Evolutionary conservation across 1,140 invertebrate genomes (phyloP), one percentile per base, ranked within the genome.

Genomic region (Apis florea): DNA sequence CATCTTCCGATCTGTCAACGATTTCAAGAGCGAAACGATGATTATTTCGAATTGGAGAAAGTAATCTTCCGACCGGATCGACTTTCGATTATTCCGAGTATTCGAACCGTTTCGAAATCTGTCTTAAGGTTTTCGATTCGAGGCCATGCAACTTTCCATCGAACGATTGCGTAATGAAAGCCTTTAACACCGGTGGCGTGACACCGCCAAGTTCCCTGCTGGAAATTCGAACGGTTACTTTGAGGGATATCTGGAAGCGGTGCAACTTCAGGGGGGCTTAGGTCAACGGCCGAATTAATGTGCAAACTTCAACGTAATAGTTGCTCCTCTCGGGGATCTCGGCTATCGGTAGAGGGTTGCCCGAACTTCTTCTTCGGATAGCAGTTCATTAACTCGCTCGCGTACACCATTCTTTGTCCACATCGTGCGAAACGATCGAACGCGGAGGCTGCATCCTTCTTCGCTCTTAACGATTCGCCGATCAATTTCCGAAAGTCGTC

Each of bases 241-340:
- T 80, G 86, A 83, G 87, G 87, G 82, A 88, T 88, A 87, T 88
- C 87, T 83, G 77, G 70, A 49, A 68, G 83, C 83, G 66, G 80
- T 53, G 69, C 51, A 85, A 88, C 80, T 88, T 87, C 64, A 15
- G 26, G 17, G 61, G 56, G 64, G 83, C 86, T 83, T 59, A 72
- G 77, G 87, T 85, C 84, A 88, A 88, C 81, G 82, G 79, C 85
- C 84, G 88, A 88, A 89, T 89, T 89, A 89, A 89, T 89, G 86
- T 80, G 87, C 86, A 88, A 89, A 89, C 87, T 89, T 89, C 82
- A 78, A 86, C 79, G 85, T 88, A 89, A 89, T 89, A 88, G 87
- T 88, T 89, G 86, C 83, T 84, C 66, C 84, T 83, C 76, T 82
- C 83, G 72, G 63, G 79, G 87, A 77, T 88, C 87, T 88, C 88